Evolutionary conservation across 2,113 vertebrate genomes (phyloP).

Genomic region (Alosa alosa): DNA sequence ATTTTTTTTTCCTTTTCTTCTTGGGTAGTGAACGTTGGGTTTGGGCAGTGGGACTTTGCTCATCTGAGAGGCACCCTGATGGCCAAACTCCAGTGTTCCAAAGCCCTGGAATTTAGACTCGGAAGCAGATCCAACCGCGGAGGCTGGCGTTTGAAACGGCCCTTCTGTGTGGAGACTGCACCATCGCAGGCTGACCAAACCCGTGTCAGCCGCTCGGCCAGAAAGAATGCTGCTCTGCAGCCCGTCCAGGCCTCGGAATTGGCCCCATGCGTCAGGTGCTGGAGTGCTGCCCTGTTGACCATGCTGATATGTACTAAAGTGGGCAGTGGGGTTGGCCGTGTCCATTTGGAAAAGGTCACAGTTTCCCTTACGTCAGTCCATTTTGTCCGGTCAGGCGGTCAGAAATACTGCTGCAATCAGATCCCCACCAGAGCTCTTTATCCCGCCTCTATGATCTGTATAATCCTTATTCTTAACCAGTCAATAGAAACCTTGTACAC

Average conservation of each 20-base stretch:
- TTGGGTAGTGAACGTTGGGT: constrained; percentile 2
- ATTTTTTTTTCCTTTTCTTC: not conserved
- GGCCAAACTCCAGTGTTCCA: constrained; percentile 19
- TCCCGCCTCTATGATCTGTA: constrained; percentile 43
- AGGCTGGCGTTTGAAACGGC: constrained; percentile 15
- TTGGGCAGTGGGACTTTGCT: constrained; percentile 8
- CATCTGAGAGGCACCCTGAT: constrained; percentile 24
- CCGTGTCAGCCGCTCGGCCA: constrained; percentile 43
- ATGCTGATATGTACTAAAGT: constrained; percentile 33
- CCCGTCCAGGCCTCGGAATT: constrained; percentile 44
- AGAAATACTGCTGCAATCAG: constrained; percentile 43
- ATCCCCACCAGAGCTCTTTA: constrained; percentile 46
- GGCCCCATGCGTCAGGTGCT: constrained; percentile 44
- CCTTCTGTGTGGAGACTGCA: constrained; percentile 36
- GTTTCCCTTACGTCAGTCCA: constrained; percentile 48
- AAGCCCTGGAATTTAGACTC: constrained; percentile 16
- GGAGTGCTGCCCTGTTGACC: constrained; percentile 42
- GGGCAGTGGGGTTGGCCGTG: constrained; percentile 24
- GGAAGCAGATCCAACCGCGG: not conserved
- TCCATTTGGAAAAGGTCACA: constrained; percentile 40
- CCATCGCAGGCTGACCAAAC: constrained; percentile 15
- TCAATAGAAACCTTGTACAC: constrained; percentile 47
- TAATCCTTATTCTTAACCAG: constrained; percentile 48
- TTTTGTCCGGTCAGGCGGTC: constrained; percentile 26
- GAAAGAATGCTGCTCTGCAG: constrained; percentile 13